Percentiles rank a stretch among this genome's conserved stretches.
These are phyloP conservation scores for Malacoctenus gilli DNA, from an alignment of 2,797 vertebrate species.

Conservation along the genomic window DNA sequence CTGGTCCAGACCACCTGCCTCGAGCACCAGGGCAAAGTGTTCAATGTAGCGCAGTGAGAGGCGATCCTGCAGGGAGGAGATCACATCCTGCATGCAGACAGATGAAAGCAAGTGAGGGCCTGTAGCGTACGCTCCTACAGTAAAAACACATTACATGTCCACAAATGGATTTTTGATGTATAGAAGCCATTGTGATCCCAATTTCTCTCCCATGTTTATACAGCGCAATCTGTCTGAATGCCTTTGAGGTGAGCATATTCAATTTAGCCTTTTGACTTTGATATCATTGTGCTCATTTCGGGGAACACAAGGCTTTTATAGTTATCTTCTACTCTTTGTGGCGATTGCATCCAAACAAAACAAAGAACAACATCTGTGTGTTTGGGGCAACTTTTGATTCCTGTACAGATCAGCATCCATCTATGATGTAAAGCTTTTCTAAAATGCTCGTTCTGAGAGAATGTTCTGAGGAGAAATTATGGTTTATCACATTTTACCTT, in stretches of 20 bases:
- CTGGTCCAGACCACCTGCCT: constrained; percentile 91
- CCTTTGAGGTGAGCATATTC: constrained; percentile 25
- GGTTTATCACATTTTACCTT: constrained; percentile 22
- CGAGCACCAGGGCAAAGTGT: constrained; percentile 96
- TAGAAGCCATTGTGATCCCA: constrained; percentile 23
- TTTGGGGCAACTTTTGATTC: constrained; percentile 23
- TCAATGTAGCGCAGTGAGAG: constrained; percentile 96
- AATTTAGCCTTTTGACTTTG: constrained; percentile 14
- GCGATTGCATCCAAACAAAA: constrained; percentile 34
- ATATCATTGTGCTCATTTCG: constrained; percentile 20
- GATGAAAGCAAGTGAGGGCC: constrained; percentile 38
- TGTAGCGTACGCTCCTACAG: constrained; percentile 15
- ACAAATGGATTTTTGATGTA: constrained; percentile 26
- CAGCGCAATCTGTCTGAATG: constrained; percentile 28
- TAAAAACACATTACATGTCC: constrained; percentile 12
- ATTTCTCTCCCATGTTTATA: constrained; percentile 24
- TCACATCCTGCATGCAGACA: constrained; percentile 88
- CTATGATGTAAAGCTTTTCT: constrained; percentile 41
- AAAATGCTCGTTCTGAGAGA: constrained; percentile 32
- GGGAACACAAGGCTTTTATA: constrained; percentile 11
- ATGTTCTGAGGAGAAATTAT: constrained; percentile 18
- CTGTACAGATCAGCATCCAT: constrained; percentile 43
- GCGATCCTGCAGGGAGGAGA: constrained; percentile 95
- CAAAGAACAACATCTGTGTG: constrained; percentile 10
- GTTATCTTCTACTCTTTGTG: constrained; percentile 26